Base-by-base conservation (phyloP, 2,888 invertebrate genomes). In the Oligia fasciuncula region DNA sequence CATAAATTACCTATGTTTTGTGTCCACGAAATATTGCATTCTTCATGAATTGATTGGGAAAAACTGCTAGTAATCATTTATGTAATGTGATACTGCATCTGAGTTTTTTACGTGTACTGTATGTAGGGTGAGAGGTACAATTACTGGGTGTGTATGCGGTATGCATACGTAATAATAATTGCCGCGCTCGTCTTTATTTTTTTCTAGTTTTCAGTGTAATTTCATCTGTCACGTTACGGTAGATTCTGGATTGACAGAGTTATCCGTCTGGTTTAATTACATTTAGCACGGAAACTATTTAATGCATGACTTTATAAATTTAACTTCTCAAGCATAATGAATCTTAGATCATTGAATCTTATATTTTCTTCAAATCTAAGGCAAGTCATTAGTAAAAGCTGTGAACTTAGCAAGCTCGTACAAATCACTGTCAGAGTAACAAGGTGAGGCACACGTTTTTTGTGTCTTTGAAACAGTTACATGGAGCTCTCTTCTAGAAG, bases 11-110 rank as follows among this genome's bases (percentile, higher is more conserved):
- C 19, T 0, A 23, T 70, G 76, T 80, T 78, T 86, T 80, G 57
- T 40, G 13, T 1, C 14, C 11, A 78, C 51, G 1, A 77, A 73
- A 79, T 75, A 73, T 60, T 65, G 54, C 57, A 11, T 73, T 76
- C 80, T 79, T 76, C 43, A 68, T 77, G 23, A 79, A 80, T 77
- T 85, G 77, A 83, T 75, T 23, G 54, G 70, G 46, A 88, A 88
- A 84, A 84, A 75, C 74, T 40, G 43, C 19, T 11, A 40, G n/a
- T 66, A 80, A 84, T 80, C 77, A 71, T 74, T 83, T 79, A 78
- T 79, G 88, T 86, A 87, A 87, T 75, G 63, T 76, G 87, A 87
- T 87, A 84, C 75, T 65, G 63, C 14, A 51, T 79, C 63, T 74
- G 19, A 11, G 9, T 57, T 87, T 76, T 80, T 85, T 57, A 40